Evolutionary conservation across 2,113 vertebrate genomes (phyloP), one percentile per base, ranked within the genome.

Genomic region (Enhydra lutris): DNA sequence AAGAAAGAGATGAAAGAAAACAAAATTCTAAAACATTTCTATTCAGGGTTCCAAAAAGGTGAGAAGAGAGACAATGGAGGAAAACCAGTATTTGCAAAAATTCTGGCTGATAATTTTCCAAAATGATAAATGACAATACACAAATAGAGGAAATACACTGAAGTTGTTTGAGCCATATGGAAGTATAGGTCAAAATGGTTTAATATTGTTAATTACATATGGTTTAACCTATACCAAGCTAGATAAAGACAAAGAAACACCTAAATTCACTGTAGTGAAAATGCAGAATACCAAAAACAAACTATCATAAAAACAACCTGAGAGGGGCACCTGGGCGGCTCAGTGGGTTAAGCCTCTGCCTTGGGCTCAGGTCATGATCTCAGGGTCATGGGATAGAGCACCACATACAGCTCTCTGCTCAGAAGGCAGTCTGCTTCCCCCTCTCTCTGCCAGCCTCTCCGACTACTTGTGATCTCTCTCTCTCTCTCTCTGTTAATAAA

Each of bases 201-300:
- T 78, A 76, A 93, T 69, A 73, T 2, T 85, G 47, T 76, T 81
- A 82, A 86, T 74, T 90, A 93, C 18, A 93, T 50, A 76, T 55
- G 31, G 17, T 50, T 59, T 29, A n/a, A 78, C 6, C 5, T 39
- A 83, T 34, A 63, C 14, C 29, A 96, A 88, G n/a, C 42, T 61
- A 88, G n/a, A 91, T 63, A 92, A 96, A 78, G 55, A 88, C 6
- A 83, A 83, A 88, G 47, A 78, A 88, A 96, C 45, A 81, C 21
- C 3, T 74, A 81, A 82, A 78, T 84, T 80, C 36, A 86, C 7
- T 42, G 24, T 14, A 95, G 39, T 39, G 55, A 95, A 92, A 93
- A 89, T 69, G 47, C 9, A 69, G 47, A 65, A 86, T 7, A 71
- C 6, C 10, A 71, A 89, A 96, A n/a, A 80, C 8, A 86, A 81